Base-by-base conservation (phyloP, 2,888 invertebrate genomes). In the Sylvicola cinctus region DNA sequence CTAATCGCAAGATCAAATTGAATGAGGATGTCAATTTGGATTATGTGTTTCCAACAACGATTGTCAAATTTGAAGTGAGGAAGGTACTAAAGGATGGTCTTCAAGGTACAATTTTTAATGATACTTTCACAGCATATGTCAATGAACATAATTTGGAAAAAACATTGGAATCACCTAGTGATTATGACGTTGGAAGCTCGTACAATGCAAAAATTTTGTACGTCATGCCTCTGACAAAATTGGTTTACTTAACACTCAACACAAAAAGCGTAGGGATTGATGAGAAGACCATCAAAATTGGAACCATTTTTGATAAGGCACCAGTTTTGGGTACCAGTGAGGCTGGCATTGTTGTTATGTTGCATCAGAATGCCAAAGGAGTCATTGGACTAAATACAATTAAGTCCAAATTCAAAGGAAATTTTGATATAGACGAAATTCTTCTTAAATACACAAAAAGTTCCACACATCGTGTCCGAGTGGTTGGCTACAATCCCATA, bases 201-300 rank as follows among this genome's bases (percentile, higher is more conserved):
- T 55, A 74, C 1, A 48, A 50, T 20, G 74, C 73, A 0, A 64
- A 71, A 16, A 63, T 80, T 4, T 51, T 80, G 3, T 80, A 76
- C 49, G 59, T 70, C 32, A 62, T 76, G 55, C 76, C 77, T 10
- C 59, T 70, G 0, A 65, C 74, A 1, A 77, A 77, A 50, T 62
- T 72, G 2, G 68, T 70, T 0, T 76, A 71, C 49, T 61, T 80
- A 33, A 70, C 70, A 0, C 41, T 58, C 4, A 54, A 55, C 39
- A 33, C 53, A 2, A 45, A 46, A 7, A 31, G 26, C n/a, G 20
- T 25, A 6, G 25, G 31, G 2, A 35, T 31, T 5, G 11, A 54
- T 54, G 44, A 49, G 41, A 15, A 12, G 16, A 49, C 20, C 8
- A 28, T 66, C 2, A 54, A 60, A 27, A 55, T 61, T 3, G 77